Percentiles rank a stretch among this genome's conserved stretches.
phyloP scores from a whole-genome alignment of 2,797 vertebrate genomes.

The Toxotes lorentzi region DNA sequence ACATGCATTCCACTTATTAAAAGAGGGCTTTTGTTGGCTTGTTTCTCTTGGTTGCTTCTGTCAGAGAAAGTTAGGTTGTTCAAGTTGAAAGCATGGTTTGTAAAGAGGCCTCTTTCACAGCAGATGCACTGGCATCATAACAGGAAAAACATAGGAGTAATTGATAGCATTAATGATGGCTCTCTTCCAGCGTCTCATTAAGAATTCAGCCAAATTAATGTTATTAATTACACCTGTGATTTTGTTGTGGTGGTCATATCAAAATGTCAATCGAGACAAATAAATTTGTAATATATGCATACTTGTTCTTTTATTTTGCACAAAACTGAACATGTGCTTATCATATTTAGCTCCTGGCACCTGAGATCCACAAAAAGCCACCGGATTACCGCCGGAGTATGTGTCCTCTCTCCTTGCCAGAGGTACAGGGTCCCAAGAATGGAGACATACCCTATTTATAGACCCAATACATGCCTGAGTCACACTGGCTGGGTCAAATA shows the following conservation, averaged over 20 bases:
- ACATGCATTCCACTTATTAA: background rate
- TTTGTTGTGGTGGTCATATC: background rate
- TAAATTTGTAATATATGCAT: background rate
- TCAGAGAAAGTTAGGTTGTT: background rate
- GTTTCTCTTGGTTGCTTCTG: conserved; percentile 15
- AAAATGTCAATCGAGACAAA: conserved; percentile 10
- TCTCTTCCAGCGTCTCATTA: background rate
- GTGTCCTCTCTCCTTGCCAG: conserved; percentile 26
- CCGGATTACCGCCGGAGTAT: background rate
- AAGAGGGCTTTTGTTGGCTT: background rate
- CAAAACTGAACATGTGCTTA: background rate
- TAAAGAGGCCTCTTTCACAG: too few relatives aligned
- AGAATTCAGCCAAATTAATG: background rate
- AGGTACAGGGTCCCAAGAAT: conserved; percentile 37
- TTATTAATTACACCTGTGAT: conserved; percentile 1
- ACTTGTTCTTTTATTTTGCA: background rate
- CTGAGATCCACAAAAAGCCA: conserved; percentile 55
- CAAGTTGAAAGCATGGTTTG: background rate
- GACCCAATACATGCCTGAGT: conserved; percentile 40
- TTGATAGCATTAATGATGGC: background rate
- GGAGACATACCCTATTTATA: conserved; percentile 67
- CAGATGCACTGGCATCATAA: background rate
- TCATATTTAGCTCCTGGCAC: conserved; percentile 11
- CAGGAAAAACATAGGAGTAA: background rate
- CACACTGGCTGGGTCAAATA: conserved; percentile 43